Base-by-base conservation (phyloP, 2,888 invertebrate genomes). In the Eupeodes luniger region DNA sequence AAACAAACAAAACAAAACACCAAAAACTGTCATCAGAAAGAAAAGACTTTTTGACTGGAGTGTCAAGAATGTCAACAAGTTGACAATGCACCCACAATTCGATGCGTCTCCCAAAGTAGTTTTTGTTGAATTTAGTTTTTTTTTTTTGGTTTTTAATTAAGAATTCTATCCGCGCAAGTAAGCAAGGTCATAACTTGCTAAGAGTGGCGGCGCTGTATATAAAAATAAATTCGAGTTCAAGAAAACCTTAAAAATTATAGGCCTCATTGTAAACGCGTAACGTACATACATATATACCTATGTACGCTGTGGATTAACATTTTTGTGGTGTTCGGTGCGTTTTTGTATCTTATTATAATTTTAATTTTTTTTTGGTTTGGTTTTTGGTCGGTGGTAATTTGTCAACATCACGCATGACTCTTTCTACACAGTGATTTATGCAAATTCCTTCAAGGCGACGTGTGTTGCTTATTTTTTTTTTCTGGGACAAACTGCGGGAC, bases 151-250 rank as follows among this genome's bases (percentile, higher is more conserved):
- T 40, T 40, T 59, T n/a, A 84, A 88, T 88, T 85, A 85, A 78
- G 85, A 81, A 88, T 88, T 88, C 88, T 78, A 78, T 75, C n/a
- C 88, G 81, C 88, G 85, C 67, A 74, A 74, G 74, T 74, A 64
- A 88, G 88, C 88, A 88, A 88, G 88, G 88, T 88, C 88, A 88
- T 88, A 88, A 88, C 81, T 88, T 85, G 88, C 27, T 72, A 44
- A 44, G 47, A 47, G 70, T 47, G 72, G 57, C 40, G 51, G 88
- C 78, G 66, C 27, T 49, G 47, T 27, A 59, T 59, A 79, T 72
- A 80, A 72, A 80, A 72, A 88, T 44, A 80, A 85, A 81, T 81
- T 85, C 49, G 81, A 74, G 84, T 88, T 85, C 81, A 88, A 88
- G 75, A 85, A 84, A 88, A 81, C 87, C 72, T 80, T 84, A 77